Base-by-base conservation (phyloP, 92 coral and sea anemone species). In the Siderastrea radians region DNA sequence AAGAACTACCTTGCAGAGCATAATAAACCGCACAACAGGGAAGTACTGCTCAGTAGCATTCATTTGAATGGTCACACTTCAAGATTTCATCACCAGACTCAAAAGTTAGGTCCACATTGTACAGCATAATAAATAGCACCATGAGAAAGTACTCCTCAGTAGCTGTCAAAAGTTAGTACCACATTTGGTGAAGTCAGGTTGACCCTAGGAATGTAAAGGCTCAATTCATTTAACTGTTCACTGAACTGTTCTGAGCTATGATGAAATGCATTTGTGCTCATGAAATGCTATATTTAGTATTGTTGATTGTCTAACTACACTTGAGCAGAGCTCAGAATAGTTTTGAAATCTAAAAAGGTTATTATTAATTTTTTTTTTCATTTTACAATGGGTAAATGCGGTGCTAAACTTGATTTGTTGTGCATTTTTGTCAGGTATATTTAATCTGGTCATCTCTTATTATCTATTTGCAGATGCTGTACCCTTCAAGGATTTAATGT, bases 251-350 rank as follows among this genome's bases (percentile, higher is more conserved):
- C 96, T 95, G 98, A 93, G 98, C 98, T 67, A 51, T 95, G 98
- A 95, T 87, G 98, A 93, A 44, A 80, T 10, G 4, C 2, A 5
- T 58, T 62, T 62, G 6, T 15, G 59, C 38, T 78, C 26, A 44
- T 68, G 83, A 54, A 74, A 66, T 74, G 83, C 84, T 93, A 86
- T 79, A 55, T 49, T 4, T 10, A 73, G 94, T 91, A 93, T 87
- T 94, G 17, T 62, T 95, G 98, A 90, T 26, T 85, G 74, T 82
- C 59, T 45, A 81, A 77, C 98, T 95, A 95, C 98, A 95, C 98
- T 95, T 95, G 98, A 95, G 4, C 98, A 90, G 98, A 95, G 98
- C 98, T 95, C 96, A 93, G 94, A 70, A n/a, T 55, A 53, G 5
- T 45, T 14, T 48, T 16, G 51, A 1, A 16, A 60, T 3, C 5